These are phyloP conservation scores for Cephus pygmeus DNA, from an alignment of 2,888 invertebrate species.

Conservation along the genomic window DNA sequence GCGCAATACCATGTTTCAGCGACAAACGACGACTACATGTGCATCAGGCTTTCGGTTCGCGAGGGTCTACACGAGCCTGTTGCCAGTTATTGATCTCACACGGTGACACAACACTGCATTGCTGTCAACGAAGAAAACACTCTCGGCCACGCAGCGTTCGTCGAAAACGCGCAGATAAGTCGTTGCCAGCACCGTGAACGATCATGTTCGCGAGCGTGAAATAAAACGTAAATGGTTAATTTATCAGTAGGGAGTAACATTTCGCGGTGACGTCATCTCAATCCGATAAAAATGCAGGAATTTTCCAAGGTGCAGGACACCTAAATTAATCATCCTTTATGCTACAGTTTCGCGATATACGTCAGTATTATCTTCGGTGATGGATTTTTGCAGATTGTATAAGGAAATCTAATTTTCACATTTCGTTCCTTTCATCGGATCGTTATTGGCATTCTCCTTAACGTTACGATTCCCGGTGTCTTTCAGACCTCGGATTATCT, in stretches of 20 bases:
- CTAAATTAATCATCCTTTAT: not conserved
- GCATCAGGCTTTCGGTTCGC: not conserved
- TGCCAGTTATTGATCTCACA: constrained; percentile 65
- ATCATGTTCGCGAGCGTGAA: constrained; percentile 2
- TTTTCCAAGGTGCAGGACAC: constrained; percentile 10
- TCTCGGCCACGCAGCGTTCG: constrained; percentile 44
- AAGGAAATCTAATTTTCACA: not conserved
- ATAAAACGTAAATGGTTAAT: constrained; percentile 8
- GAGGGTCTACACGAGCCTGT: constrained; percentile 53
- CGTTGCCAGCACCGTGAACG: not conserved
- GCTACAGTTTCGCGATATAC: not conserved
- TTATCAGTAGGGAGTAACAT: constrained; percentile 20
- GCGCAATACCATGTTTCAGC: not conserved
- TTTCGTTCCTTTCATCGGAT: not conserved
- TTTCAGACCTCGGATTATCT: constrained; percentile 47
- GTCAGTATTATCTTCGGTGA: not conserved
- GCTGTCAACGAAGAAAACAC: constrained; percentile 60
- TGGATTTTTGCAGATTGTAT: not conserved
- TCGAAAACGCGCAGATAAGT: constrained; percentile 18
- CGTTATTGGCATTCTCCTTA: not conserved
- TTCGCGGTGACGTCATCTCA: constrained; percentile 26
- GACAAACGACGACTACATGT: not conserved
- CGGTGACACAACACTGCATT: constrained; percentile 65
- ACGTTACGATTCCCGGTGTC: constrained; percentile 16
- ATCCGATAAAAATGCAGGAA: constrained; percentile 42